phyloP scores from a whole-genome alignment of 2,113 vertebrate genomes.

The Pterocles gutturalis region DNA sequence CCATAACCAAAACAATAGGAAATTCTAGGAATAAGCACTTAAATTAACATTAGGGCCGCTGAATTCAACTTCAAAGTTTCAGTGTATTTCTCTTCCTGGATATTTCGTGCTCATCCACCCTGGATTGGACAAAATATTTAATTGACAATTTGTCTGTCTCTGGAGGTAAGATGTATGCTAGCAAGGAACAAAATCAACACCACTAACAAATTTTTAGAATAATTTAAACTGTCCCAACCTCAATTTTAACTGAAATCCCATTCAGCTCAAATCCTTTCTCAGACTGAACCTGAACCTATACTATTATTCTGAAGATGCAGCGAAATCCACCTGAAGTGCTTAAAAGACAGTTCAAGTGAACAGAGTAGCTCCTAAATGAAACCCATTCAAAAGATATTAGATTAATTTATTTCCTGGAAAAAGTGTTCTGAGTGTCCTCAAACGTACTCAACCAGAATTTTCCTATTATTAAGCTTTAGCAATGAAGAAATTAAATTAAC shows the following conservation, averaged over 20 bases:
- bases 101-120: not conserved
- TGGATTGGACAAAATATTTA: not conserved
- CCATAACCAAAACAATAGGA: not conserved
- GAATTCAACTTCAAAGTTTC: not conserved
- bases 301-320: not conserved
- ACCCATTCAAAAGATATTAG: not conserved
- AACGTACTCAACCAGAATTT: not conserved
- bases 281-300: not conserved
- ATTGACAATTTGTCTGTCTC: not conserved
- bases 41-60: not conserved
- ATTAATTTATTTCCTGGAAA: not conserved
- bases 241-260: not conserved
- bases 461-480: not conserved
- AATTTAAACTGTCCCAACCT: not conserved
- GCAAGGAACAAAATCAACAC: not conserved
- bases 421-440: not conserved
- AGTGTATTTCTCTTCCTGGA: not conserved
- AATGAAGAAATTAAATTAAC: not conserved
- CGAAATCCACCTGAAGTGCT: not conserved
- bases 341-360: not conserved
- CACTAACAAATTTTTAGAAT: not conserved
- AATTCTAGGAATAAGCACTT: not conserved
- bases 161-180: not conserved
- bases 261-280: not conserved
- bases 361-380: not conserved